A percentile compares a stretch with the other conserved stretches of the same genome.
Conservation (phyloP, 2,113 vertebrate genomes). For the Lamprotornis superbus region DNA sequence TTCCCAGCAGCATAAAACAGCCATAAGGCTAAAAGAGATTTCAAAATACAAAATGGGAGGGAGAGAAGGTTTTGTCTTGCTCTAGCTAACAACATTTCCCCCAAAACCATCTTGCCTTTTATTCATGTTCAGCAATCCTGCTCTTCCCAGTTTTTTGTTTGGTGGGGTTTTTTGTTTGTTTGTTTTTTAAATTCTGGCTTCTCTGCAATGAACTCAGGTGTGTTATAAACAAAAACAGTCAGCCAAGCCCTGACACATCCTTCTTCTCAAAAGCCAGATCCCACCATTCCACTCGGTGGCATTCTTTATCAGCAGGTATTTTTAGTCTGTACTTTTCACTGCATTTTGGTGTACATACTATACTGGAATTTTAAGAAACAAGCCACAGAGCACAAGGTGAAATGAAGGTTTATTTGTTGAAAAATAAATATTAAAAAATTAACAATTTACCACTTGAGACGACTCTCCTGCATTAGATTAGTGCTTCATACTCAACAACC, state of each 20-base stretch:
- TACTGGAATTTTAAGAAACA: slow-evolving; percentile 19
- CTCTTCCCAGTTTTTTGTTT: neutral
- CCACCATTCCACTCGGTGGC: neutral
- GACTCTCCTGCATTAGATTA: neutral
- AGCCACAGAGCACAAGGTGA: slow-evolving; percentile 18
- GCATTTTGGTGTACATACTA: neutral
- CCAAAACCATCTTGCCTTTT: neutral
- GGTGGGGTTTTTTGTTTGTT: neutral
- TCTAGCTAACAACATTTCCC: neutral
- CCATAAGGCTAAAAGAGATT: neutral
- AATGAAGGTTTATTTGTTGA: slow-evolving; percentile 63
- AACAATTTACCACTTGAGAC: slow-evolving; percentile 8
- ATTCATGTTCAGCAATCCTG: neutral
- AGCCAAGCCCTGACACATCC: neutral
- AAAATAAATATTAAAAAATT: slow-evolving; percentile 59
- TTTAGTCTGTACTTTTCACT: neutral
- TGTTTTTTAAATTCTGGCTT: neutral
- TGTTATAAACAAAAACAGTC: neutral
- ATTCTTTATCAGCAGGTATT: neutral
- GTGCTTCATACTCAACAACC: neutral
- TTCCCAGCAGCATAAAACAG: neutral
- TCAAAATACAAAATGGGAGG: neutral
- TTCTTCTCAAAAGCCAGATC: neutral
- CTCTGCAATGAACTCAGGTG: neutral
- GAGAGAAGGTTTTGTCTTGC: neutral